A percentile compares a stretch with the other conserved stretches of the same genome.
phyloP scores from a whole-genome alignment of 1,140 invertebrate species.

The Spodoptera litura region DNA sequence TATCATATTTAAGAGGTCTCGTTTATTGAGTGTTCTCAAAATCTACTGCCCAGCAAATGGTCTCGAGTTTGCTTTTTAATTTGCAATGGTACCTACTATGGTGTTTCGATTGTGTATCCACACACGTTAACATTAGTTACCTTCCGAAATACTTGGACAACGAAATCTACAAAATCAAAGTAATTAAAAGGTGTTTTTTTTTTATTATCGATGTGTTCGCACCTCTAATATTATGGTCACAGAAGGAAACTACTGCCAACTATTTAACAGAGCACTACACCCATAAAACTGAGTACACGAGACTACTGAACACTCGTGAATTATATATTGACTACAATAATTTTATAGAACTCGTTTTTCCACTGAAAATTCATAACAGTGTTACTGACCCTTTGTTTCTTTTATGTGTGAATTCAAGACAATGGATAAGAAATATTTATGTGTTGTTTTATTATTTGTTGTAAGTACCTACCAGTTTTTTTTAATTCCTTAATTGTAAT shows the following conservation, averaged over 20 bases:
- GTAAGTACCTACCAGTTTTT: background rate
- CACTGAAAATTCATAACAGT: background rate
- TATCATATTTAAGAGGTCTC: too few species aligned
- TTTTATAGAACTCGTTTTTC: background rate
- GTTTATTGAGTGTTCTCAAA: too few species aligned
- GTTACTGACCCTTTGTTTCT: background rate
- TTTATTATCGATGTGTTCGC: conserved; percentile 41
- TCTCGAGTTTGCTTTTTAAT: too few species aligned
- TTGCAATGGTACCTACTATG: too few species aligned
- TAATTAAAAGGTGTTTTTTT: too few species aligned
- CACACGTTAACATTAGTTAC: too few species aligned
- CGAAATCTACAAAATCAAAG: too few species aligned
- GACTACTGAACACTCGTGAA: conserved; percentile 16
- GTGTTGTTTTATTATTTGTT: conserved; percentile 9
- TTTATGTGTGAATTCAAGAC: background rate
- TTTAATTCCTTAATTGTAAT: too few species aligned
- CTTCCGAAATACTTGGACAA: too few species aligned
- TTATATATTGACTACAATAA: background rate
- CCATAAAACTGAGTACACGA: conserved; percentile 29
- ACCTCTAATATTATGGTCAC: background rate
- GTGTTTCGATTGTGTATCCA: too few species aligned
- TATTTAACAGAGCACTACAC: conserved; percentile 39
- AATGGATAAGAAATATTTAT: conserved; percentile 10
- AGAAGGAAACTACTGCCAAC: conserved; percentile 21
- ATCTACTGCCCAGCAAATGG: too few species aligned